These are phyloP conservation scores for Prosapia bicincta DNA, from an alignment of 2,888 invertebrate species.

Conservation along the genomic window DNA sequence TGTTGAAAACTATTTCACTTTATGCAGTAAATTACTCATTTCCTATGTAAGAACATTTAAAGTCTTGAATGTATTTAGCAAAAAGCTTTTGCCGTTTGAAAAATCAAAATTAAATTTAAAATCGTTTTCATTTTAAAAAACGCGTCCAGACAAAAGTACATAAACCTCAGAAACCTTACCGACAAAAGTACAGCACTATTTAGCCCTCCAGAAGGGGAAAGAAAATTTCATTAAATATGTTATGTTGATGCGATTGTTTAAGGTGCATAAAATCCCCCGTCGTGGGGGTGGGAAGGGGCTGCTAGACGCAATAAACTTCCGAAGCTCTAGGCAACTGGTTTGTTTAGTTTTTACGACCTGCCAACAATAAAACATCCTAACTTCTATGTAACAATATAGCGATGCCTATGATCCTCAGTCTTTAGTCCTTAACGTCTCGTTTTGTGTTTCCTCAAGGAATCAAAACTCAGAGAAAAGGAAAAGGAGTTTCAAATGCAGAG, in stretches of 20 bases:
- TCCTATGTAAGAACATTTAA: no score
- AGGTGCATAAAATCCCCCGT: not conserved
- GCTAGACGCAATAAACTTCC: not conserved
- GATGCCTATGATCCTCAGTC: not conserved
- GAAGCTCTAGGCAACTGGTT: not conserved
- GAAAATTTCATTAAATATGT: slow-evolving; percentile 2
- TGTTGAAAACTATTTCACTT: no score
- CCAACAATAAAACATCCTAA: not conserved
- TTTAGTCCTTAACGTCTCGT: not conserved
- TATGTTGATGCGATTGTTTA: slow-evolving; percentile 2
- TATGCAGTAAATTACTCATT: no score
- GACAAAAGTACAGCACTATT: not conserved
- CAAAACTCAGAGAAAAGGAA: not conserved
- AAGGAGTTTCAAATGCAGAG: not conserved
- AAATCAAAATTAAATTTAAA: no score
- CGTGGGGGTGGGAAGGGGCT: not conserved
- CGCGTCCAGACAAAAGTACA: no score
- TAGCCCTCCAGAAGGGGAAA: not conserved
- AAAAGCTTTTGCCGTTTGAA: no score
- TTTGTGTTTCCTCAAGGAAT: not conserved
- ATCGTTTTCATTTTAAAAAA: no score
- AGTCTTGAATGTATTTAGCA: no score
- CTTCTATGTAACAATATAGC: not conserved
- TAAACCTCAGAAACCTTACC: no score
- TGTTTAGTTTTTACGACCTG: not conserved